Conservation (phyloP, 2,113 vertebrate species). For the Monopterus albus region DNA sequence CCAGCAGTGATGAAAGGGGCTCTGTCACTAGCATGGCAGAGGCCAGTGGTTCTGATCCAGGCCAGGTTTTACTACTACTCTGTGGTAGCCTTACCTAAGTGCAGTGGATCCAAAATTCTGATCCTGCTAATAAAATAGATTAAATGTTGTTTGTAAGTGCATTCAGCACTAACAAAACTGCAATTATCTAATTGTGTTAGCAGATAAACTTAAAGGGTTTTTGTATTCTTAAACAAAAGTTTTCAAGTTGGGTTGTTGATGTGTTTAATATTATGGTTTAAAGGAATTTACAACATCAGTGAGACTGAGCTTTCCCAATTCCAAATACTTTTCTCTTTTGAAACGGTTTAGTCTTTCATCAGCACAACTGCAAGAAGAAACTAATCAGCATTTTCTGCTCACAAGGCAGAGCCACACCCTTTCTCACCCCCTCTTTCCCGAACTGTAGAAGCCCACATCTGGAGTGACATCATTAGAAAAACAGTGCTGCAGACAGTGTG, state of each 20-base stretch:
- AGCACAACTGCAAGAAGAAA: slow-evolving; percentile 43
- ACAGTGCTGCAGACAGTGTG: slow-evolving; percentile 58
- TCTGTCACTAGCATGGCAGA: slow-evolving; percentile 27
- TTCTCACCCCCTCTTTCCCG: slow-evolving; percentile 45
- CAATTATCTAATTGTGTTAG: background rate
- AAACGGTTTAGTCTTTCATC: slow-evolving; percentile 65
- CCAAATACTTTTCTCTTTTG: too few relatives aligned
- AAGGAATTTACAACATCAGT: background rate
- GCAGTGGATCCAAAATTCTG: slow-evolving; percentile 2
- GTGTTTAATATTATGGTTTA: slow-evolving; percentile 16
- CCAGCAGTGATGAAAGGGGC: slow-evolving; percentile 43
- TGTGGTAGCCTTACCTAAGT: slow-evolving; percentile 21
- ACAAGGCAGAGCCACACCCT: slow-evolving; percentile 63
- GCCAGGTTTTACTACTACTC: slow-evolving; percentile 33
- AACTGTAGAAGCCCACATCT: slow-evolving; percentile 69
- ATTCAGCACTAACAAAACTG: background rate
- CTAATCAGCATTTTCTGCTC: slow-evolving; percentile 67
- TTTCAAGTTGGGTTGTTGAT: slow-evolving; percentile 15
- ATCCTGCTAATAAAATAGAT: background rate
- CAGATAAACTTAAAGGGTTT: background rate
- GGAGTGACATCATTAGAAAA: slow-evolving; percentile 74
- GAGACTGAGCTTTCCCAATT: slow-evolving; percentile 10
- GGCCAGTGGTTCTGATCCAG: slow-evolving; percentile 28
- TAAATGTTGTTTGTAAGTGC: background rate
- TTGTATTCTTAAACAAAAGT: background rate